Percentiles rank a stretch among this genome's conserved stretches.
Conservation (phyloP, 2,888 invertebrate genomes). For the Auanema sp. region DNA sequence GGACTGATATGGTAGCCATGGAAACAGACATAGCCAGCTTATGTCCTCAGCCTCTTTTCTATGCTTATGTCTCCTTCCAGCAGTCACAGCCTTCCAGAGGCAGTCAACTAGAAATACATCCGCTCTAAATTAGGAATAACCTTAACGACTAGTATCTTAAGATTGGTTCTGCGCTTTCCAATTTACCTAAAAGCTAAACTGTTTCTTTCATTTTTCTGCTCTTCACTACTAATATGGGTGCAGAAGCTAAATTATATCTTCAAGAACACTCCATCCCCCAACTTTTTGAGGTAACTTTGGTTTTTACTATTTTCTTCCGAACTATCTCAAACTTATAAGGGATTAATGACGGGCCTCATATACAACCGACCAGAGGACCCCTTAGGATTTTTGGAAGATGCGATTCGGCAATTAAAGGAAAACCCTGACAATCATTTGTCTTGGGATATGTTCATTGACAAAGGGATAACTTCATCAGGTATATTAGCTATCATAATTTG, state of each 20-base stretch:
- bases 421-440: slow-evolving; percentile 27
- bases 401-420: slow-evolving; percentile 29
- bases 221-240: slow-evolving; percentile 53
- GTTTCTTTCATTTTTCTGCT: background rate
- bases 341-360: slow-evolving; percentile 69
- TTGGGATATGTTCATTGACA: slow-evolving; percentile 47
- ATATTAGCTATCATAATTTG: background rate
- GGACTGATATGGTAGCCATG: too few species aligned
- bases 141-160: too few species aligned
- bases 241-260: slow-evolving; percentile 67
- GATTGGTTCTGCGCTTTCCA: too few species aligned
- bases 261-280: slow-evolving; percentile 67
- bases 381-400: slow-evolving; percentile 57
- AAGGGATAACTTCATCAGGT: slow-evolving; percentile 17
- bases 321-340: slow-evolving; percentile 61
- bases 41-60: too few species aligned
- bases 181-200: too few species aligned
- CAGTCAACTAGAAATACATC: too few species aligned
- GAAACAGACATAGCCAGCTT: too few species aligned
- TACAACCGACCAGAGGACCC: slow-evolving; percentile 68
- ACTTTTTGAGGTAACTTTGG: slow-evolving; percentile 67
- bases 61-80: too few species aligned
- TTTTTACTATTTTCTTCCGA: background rate
- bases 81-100: too few species aligned
- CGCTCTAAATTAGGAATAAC: too few species aligned